Percentiles rank a stretch among this genome's conserved stretches.
phyloP scores from a whole-genome alignment of 2,113 vertebrate genomes.

The Podiceps cristatus region DNA sequence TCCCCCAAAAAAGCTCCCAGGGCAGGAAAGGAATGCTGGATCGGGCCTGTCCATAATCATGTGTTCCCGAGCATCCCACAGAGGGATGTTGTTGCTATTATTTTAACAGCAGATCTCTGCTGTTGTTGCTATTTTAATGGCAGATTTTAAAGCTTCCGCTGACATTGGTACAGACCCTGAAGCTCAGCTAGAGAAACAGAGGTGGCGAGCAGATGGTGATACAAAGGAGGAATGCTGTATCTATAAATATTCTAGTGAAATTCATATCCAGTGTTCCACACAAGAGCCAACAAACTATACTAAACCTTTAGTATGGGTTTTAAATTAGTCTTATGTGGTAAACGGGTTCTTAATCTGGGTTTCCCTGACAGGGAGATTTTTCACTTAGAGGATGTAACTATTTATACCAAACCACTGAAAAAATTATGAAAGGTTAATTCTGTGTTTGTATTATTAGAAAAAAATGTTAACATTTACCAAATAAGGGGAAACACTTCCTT shows the following conservation, averaged over 20 bases:
- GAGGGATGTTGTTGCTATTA: constrained; percentile 64
- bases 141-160: constrained; percentile 68
- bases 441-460: neutral
- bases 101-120: constrained; percentile 66
- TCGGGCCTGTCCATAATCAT: constrained; percentile 7
- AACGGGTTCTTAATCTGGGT: neutral
- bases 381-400: neutral
- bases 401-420: neutral
- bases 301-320: neutral
- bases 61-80: constrained; percentile 56
- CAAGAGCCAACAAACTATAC: neutral
- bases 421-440: neutral
- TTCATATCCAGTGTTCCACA: constrained; percentile 4
- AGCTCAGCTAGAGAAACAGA: constrained; percentile 56
- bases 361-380: neutral
- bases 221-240: constrained; percentile 44
- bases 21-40: constrained; percentile 31
- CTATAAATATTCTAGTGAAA: constrained; percentile 58
- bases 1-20: neutral
- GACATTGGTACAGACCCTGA: constrained; percentile 52
- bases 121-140: constrained; percentile 66
- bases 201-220: constrained; percentile 64
- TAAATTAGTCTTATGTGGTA: neutral
- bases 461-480: neutral
- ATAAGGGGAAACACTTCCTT: neutral